Conservation (phyloP, 2,113 vertebrate species). For the Alexandromys fortis region DNA sequence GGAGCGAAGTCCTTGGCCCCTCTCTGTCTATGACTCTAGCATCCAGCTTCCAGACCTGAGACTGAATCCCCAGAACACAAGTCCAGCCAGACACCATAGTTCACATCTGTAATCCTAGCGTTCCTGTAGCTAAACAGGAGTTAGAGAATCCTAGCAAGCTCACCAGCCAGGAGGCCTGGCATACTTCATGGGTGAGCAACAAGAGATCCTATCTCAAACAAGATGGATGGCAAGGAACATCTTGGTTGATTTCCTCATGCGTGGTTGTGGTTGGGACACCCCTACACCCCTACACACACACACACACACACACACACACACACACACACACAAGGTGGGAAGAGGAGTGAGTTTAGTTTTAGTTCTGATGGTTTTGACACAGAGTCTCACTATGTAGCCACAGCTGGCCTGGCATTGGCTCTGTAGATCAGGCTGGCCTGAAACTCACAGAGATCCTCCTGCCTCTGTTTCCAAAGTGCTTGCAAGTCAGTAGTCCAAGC, state of each 20-base stretch:
- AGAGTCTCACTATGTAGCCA: background rate
- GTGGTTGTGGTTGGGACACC: background rate
- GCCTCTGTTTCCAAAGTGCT: background rate
- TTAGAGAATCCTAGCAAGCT: background rate
- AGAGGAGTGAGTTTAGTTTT: background rate
- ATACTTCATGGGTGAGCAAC: background rate
- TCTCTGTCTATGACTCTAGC: background rate
- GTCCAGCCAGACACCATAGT: background rate
- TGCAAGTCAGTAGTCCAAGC: background rate
- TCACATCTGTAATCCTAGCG: background rate
- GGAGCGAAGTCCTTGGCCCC: background rate
- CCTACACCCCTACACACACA: background rate
- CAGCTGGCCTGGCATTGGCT: background rate
- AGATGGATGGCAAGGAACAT: background rate
- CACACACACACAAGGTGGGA: background rate
- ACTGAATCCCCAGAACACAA: background rate
- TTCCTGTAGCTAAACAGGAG: background rate
- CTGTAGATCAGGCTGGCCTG: background rate
- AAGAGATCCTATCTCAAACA: background rate
- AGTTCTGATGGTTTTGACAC: background rate
- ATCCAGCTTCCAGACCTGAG: background rate
- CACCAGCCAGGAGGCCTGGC: background rate
- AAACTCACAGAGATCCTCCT: background rate
- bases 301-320: background rate
- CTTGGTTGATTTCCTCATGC: background rate